These are phyloP conservation scores for Homarus americanus DNA, from an alignment of 1,140 invertebrate genomes.

Conservation along the genomic window DNA sequence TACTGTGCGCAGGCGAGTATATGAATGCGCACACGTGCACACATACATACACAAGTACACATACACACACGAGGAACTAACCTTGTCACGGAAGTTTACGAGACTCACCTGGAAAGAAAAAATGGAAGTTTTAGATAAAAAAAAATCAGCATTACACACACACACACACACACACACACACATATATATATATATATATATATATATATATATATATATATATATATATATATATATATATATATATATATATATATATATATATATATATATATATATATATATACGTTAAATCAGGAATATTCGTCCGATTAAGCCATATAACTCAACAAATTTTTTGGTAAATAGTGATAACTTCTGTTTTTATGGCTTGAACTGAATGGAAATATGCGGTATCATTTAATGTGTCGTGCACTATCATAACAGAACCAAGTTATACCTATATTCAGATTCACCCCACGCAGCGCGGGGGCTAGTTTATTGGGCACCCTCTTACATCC, in stretches of 20 bases:
- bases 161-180: slow-evolving; percentile 3
- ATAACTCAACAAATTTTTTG: too few relatives aligned
- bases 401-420: too few relatives aligned
- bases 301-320: too few relatives aligned
- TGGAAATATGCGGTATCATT: too few relatives aligned
- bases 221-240: background rate
- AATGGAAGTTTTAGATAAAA: background rate
- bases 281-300: background rate
- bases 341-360: too few relatives aligned
- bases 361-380: too few relatives aligned
- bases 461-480: too few relatives aligned
- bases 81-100: background rate
- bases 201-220: background rate
- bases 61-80: background rate
- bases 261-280: slow-evolving; percentile 14
- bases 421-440: too few relatives aligned
- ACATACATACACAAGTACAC: background rate
- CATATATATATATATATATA: background rate
- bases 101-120: slow-evolving; percentile 29
- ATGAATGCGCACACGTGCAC: background rate
- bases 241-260: slow-evolving; percentile 7
- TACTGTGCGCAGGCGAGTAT: background rate
- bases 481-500: too few relatives aligned
- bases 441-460: too few relatives aligned
- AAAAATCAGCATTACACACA: background rate